Evolutionary conservation across 2,797 vertebrate genomes (phyloP).

Genomic region (Onychomys arenicola): DNA sequence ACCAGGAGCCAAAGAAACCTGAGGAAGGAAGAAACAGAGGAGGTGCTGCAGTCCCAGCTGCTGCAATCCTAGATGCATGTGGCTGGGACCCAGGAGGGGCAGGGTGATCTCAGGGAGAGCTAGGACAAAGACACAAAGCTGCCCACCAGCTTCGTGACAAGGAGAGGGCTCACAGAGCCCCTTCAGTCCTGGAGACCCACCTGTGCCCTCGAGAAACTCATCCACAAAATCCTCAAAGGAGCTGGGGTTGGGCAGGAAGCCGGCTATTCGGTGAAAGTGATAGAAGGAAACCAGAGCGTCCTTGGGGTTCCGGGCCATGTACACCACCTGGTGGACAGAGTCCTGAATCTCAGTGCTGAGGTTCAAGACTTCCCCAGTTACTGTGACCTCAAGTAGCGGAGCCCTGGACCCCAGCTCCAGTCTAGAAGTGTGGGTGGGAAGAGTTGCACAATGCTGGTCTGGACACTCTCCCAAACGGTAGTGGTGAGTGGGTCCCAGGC

Average conservation of each 20-base stretch:
- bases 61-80: fast-evolving
- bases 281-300: constrained; percentile 93
- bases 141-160: neutral
- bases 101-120: neutral
- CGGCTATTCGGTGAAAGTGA: constrained; percentile 92
- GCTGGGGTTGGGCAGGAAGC: constrained; percentile 89
- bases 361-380: neutral
- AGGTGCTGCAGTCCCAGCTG: too few relatives aligned
- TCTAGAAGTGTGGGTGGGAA: neutral
- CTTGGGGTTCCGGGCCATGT: constrained; percentile 93
- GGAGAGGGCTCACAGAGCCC: neutral
- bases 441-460: neutral
- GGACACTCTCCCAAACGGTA: neutral
- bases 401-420: neutral
- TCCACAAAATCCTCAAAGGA: constrained; percentile 91
- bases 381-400: too few relatives aligned
- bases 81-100: neutral
- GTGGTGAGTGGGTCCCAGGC: neutral
- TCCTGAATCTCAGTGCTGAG: neutral
- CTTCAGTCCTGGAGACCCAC: constrained; percentile 83
- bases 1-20: constrained; percentile 95
- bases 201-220: constrained; percentile 88
- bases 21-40: constrained; percentile 21
- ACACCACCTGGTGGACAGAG: constrained; percentile 89
- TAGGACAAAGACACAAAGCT: neutral